phyloP scores from a whole-genome alignment of 2,888 invertebrate genomes.

The Rugalucina vietnamica region DNA sequence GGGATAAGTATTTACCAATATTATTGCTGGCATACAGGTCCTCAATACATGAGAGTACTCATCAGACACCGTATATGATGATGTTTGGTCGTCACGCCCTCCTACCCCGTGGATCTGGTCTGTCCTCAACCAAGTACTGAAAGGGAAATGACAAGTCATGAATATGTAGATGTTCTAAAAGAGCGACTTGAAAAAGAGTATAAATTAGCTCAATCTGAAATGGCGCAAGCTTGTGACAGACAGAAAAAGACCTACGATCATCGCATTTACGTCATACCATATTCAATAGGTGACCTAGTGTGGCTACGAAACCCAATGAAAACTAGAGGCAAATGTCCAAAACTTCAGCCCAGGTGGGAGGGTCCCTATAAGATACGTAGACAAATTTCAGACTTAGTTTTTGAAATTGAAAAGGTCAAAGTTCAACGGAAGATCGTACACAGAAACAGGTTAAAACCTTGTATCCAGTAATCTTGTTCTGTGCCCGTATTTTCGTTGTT shows the following conservation, averaged over 20 bases:
- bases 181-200: not conserved
- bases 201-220: not conserved
- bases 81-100: not conserved
- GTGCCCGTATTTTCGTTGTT: too few species aligned
- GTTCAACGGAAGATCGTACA: too few species aligned
- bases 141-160: too few species aligned
- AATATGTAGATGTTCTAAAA: too few species aligned
- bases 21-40: slow-evolving; percentile 13
- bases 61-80: not conserved
- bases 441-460: too few species aligned
- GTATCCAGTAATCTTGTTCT: too few species aligned
- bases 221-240: not conserved
- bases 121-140: not conserved
- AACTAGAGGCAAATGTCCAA: too few species aligned
- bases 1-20: slow-evolving; percentile 15
- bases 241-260: not conserved
- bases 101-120: not conserved
- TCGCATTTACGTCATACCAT: not conserved
- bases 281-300: not conserved
- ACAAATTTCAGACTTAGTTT: too few species aligned
- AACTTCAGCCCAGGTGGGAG: too few species aligned
- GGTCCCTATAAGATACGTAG: too few species aligned
- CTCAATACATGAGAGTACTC: slow-evolving; percentile 2
- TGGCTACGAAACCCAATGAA: too few species aligned
- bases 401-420: too few species aligned